Conservation (phyloP, 2,888 invertebrate genomes). For the Anorthoa munda region DNA sequence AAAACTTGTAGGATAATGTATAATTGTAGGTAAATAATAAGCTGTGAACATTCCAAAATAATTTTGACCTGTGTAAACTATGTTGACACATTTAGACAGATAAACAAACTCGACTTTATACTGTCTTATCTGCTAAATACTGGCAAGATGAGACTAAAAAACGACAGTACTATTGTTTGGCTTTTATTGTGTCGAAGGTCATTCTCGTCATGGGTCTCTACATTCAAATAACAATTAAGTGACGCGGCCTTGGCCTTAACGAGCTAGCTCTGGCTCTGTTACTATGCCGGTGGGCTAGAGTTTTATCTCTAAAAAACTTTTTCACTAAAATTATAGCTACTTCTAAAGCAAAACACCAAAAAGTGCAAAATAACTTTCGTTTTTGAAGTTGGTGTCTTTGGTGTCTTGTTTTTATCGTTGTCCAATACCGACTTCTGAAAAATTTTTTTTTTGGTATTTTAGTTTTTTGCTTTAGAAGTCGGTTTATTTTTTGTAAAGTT, state of each 20-base stretch:
- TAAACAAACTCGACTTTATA: background rate
- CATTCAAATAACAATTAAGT: constrained; percentile 18
- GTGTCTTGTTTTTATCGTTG: too few species aligned
- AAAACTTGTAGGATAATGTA: too few species aligned
- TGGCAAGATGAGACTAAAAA: background rate
- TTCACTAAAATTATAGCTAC: too few species aligned
- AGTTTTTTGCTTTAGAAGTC: too few species aligned
- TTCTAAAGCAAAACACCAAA: too few species aligned
- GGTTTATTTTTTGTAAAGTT: too few species aligned
- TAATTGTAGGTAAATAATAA: background rate
- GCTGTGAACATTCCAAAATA: background rate
- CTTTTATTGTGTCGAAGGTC: constrained; percentile 17
- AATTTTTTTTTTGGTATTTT: too few species aligned
- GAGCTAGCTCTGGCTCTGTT: background rate
- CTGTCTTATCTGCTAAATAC: constrained; percentile 4
- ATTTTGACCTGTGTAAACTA: background rate
- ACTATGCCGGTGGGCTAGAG: background rate
- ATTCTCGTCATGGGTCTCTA: constrained; percentile 8
- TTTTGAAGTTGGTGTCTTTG: too few species aligned
- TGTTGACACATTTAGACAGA: background rate
- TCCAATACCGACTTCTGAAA: too few species aligned
- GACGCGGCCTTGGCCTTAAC: constrained; percentile 17
- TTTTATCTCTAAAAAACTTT: background rate
- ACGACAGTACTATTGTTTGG: background rate
- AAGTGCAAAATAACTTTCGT: too few species aligned